Percentiles rank a stretch among this genome's conserved stretches.
Evolutionary conservation across 2,888 invertebrate genomes (phyloP).

Genomic region (Vannuccia rotundouncinata): DNA sequence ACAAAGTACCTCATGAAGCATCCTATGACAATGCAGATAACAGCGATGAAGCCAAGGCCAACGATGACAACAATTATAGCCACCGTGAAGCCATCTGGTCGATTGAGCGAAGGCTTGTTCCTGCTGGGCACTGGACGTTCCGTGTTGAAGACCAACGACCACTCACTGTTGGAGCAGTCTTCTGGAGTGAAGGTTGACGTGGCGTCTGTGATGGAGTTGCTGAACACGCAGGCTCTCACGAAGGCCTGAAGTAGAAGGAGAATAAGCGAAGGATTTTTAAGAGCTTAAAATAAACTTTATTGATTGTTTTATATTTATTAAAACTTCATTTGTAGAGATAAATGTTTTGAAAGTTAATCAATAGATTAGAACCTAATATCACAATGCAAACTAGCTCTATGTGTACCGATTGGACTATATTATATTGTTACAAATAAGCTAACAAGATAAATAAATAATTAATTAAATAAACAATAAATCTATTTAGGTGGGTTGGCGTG

Average conservation of each 20-base stretch:
- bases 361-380: too few species aligned
- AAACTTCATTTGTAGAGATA: too few species aligned
- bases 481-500: too few species aligned
- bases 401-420: too few species aligned
- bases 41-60: slow-evolving; percentile 3
- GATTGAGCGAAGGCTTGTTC: background rate
- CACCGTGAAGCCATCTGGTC: slow-evolving; percentile 1
- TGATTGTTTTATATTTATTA: too few species aligned
- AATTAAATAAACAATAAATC: too few species aligned
- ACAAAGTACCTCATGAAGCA: background rate
- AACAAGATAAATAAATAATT: too few species aligned
- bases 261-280: background rate
- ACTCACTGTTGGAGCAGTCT: slow-evolving; percentile 37
- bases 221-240: slow-evolving; percentile 64
- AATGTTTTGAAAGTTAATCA: too few species aligned
- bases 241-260: slow-evolving; percentile 62
- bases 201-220: background rate
- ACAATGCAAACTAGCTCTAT: too few species aligned
- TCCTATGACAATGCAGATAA: slow-evolving; percentile 22
- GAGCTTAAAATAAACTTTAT: too few species aligned
- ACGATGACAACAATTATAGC: slow-evolving; percentile 12
- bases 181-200: background rate
- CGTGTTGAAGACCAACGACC: slow-evolving; percentile 35
- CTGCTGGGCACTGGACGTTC: slow-evolving; percentile 5
- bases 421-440: too few species aligned